phyloP scores from a whole-genome alignment of 2,113 vertebrate species.

The Halcyon malimbica region DNA sequence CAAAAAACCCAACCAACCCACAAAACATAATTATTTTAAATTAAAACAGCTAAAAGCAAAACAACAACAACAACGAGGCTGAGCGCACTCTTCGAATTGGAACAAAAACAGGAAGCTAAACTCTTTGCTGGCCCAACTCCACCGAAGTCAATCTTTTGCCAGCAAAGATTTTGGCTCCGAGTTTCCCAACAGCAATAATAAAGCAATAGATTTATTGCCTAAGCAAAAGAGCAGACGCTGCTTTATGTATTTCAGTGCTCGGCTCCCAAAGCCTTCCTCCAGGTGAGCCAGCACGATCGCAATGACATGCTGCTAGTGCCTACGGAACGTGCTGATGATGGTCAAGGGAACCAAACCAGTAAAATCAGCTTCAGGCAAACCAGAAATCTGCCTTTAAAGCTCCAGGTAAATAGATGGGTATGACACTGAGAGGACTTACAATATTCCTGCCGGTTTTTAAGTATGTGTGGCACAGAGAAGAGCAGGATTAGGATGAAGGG shows the following conservation, averaged over 20 bases:
- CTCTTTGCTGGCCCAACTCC: slow-evolving; percentile 38
- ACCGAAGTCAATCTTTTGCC: neutral
- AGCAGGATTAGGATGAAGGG: neutral
- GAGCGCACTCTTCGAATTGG: neutral
- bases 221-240: slow-evolving; percentile 40
- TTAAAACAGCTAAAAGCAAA: slow-evolving; percentile 28
- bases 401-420: neutral
- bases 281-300: fast-evolving
- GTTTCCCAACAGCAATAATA: slow-evolving; percentile 58
- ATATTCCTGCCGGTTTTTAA: neutral
- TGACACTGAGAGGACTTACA: neutral
- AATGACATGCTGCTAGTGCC: neutral
- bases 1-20: neutral
- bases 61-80: neutral
- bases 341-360: neutral
- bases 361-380: neutral
- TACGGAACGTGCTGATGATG: neutral
- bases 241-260: neutral
- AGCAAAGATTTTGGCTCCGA: slow-evolving; percentile 27
- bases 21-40: slow-evolving; percentile 46
- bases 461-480: neutral
- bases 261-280: slow-evolving; percentile 7
- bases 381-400: neutral
- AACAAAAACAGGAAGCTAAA: slow-evolving; percentile 63
- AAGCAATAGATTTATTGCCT: slow-evolving; percentile 38